Evolutionary conservation across 2,113 vertebrate genomes (phyloP).

Genomic region (Lathamus discolor): DNA sequence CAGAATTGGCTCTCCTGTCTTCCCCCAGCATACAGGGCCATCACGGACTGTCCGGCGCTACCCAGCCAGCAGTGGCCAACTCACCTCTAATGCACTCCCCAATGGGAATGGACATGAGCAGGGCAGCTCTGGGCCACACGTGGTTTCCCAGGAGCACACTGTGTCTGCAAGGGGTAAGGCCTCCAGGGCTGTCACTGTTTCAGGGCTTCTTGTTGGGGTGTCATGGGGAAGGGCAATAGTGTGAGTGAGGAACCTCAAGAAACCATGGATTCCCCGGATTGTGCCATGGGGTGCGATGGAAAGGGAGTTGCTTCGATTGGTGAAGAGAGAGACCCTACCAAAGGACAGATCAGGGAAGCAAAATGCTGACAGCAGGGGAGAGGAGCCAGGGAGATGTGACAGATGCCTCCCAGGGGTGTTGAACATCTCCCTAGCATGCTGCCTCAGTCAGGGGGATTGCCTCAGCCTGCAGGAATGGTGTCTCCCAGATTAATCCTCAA

Average conservation of each 20-base stretch:
- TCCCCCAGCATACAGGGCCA: slow-evolving; percentile 75
- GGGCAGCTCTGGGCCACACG: slow-evolving; percentile 46
- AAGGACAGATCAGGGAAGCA: background rate
- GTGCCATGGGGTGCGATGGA: background rate
- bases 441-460: background rate
- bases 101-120: slow-evolving; percentile 67
- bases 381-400: background rate
- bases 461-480: background rate
- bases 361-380: background rate
- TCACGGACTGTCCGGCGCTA: slow-evolving; percentile 88
- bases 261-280: background rate
- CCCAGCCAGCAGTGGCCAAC: slow-evolving; percentile 78
- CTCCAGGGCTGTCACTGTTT: background rate
- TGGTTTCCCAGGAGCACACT: slow-evolving; percentile 63
- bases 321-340: background rate
- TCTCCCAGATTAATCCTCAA: background rate
- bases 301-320: background rate
- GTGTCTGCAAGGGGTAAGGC: slow-evolving; percentile 80
- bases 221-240: background rate
- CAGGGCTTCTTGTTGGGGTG: background rate
- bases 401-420: background rate
- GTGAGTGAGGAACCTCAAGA: background rate
- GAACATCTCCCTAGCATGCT: background rate
- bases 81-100: slow-evolving; percentile 87
- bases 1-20: slow-evolving; percentile 77